Evolutionary conservation across 2,888 invertebrate genomes (phyloP).

Genomic region (Ctenicera cuprea): DNA sequence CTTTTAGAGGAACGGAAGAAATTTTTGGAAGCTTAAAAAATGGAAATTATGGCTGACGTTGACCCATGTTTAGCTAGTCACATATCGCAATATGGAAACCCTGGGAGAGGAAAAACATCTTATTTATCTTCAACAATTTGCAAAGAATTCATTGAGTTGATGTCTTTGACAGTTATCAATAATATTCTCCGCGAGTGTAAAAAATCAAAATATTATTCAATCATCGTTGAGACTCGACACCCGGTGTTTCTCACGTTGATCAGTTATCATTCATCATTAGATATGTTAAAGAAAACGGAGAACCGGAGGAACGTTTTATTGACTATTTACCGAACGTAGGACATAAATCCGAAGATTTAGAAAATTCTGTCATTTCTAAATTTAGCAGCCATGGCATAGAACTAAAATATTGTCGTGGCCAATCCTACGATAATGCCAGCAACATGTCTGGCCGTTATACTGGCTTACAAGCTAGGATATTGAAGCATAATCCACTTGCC

Average conservation of each 20-base stretch:
- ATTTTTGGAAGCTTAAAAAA: conserved; percentile 36
- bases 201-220: conserved; percentile 53
- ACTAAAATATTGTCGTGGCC: neutral
- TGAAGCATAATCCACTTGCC: neutral
- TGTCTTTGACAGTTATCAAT: conserved; percentile 51
- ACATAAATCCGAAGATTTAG: neutral
- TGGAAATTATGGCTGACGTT: conserved; percentile 57
- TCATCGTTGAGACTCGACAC: conserved; percentile 59
- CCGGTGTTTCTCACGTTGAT: conserved; percentile 61
- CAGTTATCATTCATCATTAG: conserved; percentile 43
- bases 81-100: conserved; percentile 58
- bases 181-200: conserved; percentile 53
- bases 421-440: conserved; percentile 22
- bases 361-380: neutral
- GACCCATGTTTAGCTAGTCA: conserved; percentile 62
- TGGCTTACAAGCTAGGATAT: conserved; percentile 33
- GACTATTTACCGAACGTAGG: neutral
- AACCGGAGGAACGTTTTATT: neutral
- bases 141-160: conserved; percentile 58
- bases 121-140: conserved; percentile 59
- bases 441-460: conserved; percentile 51
- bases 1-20: conserved; percentile 1
- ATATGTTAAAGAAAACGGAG: neutral
- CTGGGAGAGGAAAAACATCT: conserved; percentile 52
- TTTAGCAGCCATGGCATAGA: neutral